Evolutionary conservation across 2,113 vertebrate genomes (phyloP).

Genomic region (Microcebus tavaratra): DNA sequence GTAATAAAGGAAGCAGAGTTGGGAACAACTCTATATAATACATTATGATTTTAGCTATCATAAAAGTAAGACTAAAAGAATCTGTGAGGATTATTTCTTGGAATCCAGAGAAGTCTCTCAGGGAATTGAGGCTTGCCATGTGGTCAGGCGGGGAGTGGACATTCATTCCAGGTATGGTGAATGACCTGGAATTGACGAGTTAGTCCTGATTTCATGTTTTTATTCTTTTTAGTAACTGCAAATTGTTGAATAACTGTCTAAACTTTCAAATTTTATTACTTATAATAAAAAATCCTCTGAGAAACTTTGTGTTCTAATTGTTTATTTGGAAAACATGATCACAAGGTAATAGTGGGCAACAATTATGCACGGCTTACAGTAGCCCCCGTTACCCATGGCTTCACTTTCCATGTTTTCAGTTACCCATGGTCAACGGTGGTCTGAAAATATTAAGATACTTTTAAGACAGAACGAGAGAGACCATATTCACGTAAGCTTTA

Average conservation of each 20-base stretch:
- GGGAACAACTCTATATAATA: neutral
- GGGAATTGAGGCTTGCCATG: neutral
- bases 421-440: neutral
- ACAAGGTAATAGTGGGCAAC: neutral
- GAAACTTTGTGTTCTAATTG: neutral
- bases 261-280: neutral
- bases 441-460: neutral
- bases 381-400: neutral
- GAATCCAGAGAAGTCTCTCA: neutral
- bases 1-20: neutral
- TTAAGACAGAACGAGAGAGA: neutral
- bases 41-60: neutral
- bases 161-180: neutral
- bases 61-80: neutral
- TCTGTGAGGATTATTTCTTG: neutral
- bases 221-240: neutral
- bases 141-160: neutral
- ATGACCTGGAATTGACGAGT: neutral
- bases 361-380: neutral
- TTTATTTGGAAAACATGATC: neutral
- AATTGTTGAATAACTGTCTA: neutral
- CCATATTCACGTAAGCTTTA: neutral
- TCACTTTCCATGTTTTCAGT: neutral
- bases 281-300: slow-evolving; percentile 22
- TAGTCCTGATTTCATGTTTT: neutral